Evolutionary conservation across 2,888 invertebrate genomes (phyloP).

Genomic region (Ceramica pisi): DNA sequence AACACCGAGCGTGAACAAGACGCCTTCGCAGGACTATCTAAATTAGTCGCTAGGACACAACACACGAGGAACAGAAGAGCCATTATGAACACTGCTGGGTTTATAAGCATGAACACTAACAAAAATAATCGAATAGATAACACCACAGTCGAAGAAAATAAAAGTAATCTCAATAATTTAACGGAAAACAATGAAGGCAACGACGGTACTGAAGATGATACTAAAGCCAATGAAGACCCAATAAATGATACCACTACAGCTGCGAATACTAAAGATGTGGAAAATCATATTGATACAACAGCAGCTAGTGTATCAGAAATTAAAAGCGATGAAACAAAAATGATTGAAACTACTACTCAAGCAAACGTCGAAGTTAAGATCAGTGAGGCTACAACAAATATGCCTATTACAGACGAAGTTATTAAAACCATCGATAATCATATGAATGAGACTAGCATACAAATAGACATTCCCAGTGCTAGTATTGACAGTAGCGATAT

Average conservation of each 20-base stretch:
- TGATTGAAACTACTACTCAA: constrained; percentile 14
- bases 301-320: not conserved
- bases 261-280: constrained; percentile 7
- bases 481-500: constrained; percentile 46
- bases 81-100: constrained; percentile 53
- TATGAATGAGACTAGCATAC: constrained; percentile 48
- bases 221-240: constrained; percentile 24
- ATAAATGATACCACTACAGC: constrained; percentile 1
- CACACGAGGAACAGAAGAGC: constrained; percentile 68
- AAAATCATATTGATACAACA: constrained; percentile 5
- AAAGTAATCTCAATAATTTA: constrained; percentile 34
- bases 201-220: constrained; percentile 18
- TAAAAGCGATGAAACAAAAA: constrained; percentile 25
- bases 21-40: constrained; percentile 78
- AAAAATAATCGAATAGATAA: constrained; percentile 57
- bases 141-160: constrained; percentile 42
- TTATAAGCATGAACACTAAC: constrained; percentile 55
- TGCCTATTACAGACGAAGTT: constrained; percentile 26
- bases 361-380: constrained; percentile 14
- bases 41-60: constrained; percentile 68
- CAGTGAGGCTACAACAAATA: constrained; percentile 29
- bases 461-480: constrained; percentile 54
- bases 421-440: constrained; percentile 18
- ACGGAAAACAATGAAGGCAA: constrained; percentile 23
- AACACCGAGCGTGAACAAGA: constrained; percentile 80